Percentiles rank a stretch among this genome's conserved stretches.
Conservation (phyloP, 2,113 vertebrate species). For the Cichladusa arquata region DNA sequence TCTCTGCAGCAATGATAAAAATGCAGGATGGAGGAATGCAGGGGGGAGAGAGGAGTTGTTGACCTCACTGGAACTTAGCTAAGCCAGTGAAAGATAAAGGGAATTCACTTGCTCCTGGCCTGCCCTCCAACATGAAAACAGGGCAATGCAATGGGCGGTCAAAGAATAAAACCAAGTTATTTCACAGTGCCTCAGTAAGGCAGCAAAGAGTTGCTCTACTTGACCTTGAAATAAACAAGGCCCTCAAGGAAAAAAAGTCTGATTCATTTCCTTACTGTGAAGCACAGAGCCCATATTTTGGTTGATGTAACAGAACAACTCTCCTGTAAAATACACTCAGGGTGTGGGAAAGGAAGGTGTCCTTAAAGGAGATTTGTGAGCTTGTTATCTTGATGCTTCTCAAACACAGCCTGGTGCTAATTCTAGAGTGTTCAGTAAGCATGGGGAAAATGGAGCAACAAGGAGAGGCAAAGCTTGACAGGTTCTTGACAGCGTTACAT, state of each 20-base stretch:
- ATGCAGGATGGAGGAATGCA: neutral
- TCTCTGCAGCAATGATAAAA: slow-evolving; percentile 10
- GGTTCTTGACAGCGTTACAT: neutral
- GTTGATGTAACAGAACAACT: neutral
- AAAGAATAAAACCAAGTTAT: neutral
- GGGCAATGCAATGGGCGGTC: neutral
- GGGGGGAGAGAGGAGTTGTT: neutral
- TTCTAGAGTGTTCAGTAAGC: neutral
- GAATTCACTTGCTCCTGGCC: neutral
- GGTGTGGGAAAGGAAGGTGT: neutral
- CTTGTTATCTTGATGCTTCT: neutral
- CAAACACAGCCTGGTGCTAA: neutral
- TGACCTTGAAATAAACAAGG: neutral
- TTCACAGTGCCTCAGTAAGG: neutral
- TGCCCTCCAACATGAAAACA: neutral
- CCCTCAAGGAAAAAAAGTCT: neutral
- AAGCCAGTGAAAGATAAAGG: slow-evolving; percentile 2
- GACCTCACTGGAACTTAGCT: neutral
- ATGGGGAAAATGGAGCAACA: neutral
- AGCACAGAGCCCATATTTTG: neutral
- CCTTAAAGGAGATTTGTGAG: neutral
- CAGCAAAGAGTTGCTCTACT: neutral
- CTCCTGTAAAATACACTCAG: neutral
- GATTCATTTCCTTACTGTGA: neutral
- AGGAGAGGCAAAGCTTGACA: neutral